phyloP scores from a whole-genome alignment of 2,113 vertebrate species.

The Pteronura brasiliensis region DNA sequence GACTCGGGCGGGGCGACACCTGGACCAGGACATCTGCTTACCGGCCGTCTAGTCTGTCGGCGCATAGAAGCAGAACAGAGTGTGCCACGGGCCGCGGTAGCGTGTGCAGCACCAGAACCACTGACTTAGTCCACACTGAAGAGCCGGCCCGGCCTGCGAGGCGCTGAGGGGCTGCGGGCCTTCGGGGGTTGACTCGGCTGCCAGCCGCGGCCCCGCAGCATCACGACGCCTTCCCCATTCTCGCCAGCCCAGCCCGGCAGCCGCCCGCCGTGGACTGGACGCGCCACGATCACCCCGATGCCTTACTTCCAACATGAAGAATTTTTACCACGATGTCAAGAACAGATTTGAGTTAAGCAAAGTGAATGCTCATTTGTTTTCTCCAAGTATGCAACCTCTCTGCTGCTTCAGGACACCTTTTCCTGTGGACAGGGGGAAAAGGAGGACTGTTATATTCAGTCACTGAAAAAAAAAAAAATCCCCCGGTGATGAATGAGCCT shows the following conservation, averaged over 20 bases:
- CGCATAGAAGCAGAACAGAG: background rate
- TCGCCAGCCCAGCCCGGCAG: fast-evolving
- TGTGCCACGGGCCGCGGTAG: fast-evolving
- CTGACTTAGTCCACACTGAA: background rate
- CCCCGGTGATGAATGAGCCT: background rate
- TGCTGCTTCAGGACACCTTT: slow-evolving; percentile 34
- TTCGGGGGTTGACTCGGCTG: fast-evolving
- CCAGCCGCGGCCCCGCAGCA: background rate
- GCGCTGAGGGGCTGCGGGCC: background rate
- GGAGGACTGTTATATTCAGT: background rate
- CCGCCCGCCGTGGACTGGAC: background rate
- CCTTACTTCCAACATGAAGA: background rate
- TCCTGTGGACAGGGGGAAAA: background rate
- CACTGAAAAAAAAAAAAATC: background rate
- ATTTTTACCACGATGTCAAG: background rate
- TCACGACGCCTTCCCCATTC: background rate
- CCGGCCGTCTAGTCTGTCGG: fast-evolving
- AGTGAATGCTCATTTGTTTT: background rate
- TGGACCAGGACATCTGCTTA: background rate
- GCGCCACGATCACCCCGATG: background rate
- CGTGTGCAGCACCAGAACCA: background rate
- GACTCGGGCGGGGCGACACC: background rate
- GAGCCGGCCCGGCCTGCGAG: background rate
- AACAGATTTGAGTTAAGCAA: background rate
- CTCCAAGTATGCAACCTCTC: background rate